These are phyloP conservation scores for Drosophila histrio DNA, from an alignment of 2,888 invertebrate species.

Conservation along the genomic window DNA sequence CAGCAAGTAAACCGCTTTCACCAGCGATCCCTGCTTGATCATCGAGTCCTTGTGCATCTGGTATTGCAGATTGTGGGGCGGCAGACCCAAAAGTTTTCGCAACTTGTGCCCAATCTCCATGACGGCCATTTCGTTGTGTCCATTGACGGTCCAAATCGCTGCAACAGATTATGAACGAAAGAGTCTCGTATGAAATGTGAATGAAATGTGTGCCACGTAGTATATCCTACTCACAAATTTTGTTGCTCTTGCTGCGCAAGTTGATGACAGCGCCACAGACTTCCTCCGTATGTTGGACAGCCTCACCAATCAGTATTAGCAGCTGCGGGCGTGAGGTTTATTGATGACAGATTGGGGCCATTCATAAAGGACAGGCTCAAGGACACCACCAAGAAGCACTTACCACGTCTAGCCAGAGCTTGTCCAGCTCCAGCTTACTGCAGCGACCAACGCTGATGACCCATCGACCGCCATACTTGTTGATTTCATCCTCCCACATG, in stretches of 20 bases:
- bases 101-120: conserved; percentile 94
- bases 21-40: conserved; percentile 91
- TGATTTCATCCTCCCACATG: conserved; percentile 95
- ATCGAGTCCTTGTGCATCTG: conserved; percentile 93
- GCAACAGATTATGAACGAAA: not conserved
- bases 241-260: conserved; percentile 94
- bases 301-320: conserved; percentile 96
- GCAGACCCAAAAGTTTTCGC: conserved; percentile 91
- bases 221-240: conserved; percentile 86
- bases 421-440: conserved; percentile 89
- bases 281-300: conserved; percentile 95
- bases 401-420: conserved; percentile 91
- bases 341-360: conserved; percentile 5
- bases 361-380: not conserved
- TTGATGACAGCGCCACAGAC: conserved; percentile 98
- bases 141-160: conserved; percentile 95
- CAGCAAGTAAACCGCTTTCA: conserved; percentile 85
- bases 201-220: not conserved
- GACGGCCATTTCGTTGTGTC: conserved; percentile 89
- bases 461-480: conserved; percentile 94
- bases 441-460: conserved; percentile 89
- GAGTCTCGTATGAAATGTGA: not conserved
- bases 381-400: conserved; percentile 20
- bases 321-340: conserved; percentile 82
- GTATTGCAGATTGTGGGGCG: conserved; percentile 86